Base-by-base conservation (phyloP, 2,888 invertebrate species). In the Rhynchonema sp. region DNA sequence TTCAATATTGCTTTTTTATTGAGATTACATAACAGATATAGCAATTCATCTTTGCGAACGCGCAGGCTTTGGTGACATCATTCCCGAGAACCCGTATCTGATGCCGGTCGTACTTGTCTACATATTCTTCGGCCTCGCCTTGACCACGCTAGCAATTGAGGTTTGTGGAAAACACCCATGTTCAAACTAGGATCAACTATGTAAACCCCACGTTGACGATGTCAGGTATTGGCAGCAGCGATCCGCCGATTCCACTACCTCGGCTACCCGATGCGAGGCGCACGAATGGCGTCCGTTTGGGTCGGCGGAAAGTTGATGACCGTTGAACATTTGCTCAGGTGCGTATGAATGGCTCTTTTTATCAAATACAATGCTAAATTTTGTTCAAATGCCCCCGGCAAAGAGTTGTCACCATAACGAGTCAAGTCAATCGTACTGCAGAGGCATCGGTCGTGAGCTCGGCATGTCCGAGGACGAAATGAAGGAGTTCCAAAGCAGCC, bases 221-320 rank as follows among this genome's bases (percentile, higher is more conserved):
- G 20, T 6, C 30, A 56, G 56, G 56, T 56, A 9, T 25, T 56
- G 3, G 56, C 56, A 22, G 30, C 30, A 17, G 56, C 56, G 9
- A 26, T 56, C n/a, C 56, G 56, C 6, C 56, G 56, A 2, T 22
- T 56, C 22, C 56, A 56, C 56, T 56, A 56, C 25, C 30, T 56
- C 6, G 56, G 56, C n/a, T 56, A 29, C 25, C 56, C 30, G 25
- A 56, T 56, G 2, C 13, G 25, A 2, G 56, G 56, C 23, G 56
- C 56, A 2, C n/a, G 38, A 6, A 2, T 30, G 56, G 56, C 56
- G 9, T 30, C 13, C 2, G 56, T 56, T 2, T 56, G 56, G 56
- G n/a, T 56, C 30, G 56, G 56, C 9, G 38, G 38, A 9, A 56
- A 56, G 25, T n/a, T 56, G 30, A 3, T 56, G 20, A 20, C n/a